Percentiles rank a stretch among this genome's conserved stretches.
These are phyloP conservation scores for Colistium nudipinnis DNA, from an alignment of 2,113 vertebrate species.

Conservation along the genomic window DNA sequence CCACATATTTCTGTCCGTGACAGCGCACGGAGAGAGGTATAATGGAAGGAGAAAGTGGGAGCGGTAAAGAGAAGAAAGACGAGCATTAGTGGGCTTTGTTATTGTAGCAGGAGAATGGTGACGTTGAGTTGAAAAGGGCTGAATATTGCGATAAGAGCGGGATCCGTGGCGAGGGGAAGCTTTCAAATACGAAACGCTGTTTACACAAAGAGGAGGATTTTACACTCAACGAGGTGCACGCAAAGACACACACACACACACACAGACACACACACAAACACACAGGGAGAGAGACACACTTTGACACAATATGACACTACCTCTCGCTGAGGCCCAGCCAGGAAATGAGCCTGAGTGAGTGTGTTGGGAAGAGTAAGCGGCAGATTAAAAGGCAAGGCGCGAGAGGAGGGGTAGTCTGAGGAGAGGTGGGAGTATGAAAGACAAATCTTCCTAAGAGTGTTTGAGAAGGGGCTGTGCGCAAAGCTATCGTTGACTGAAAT, in stretches of 20 bases:
- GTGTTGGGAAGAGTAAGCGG: constrained; percentile 56
- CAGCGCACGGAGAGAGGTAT: background rate
- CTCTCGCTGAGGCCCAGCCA: constrained; percentile 61
- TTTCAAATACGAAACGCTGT: constrained; percentile 65
- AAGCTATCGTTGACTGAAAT: constrained; percentile 75
- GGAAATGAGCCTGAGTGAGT: constrained; percentile 67
- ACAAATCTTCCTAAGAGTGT: constrained; percentile 78
- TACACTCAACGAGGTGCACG: constrained; percentile 55
- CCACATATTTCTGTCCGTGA: constrained; percentile 26
- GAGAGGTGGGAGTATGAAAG: constrained; percentile 80
- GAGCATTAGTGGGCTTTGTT: constrained; percentile 60
- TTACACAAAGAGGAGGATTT: constrained; percentile 73
- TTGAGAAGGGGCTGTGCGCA: constrained; percentile 70
- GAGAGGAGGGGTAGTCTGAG: constrained; percentile 73
- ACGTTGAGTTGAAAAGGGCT: constrained; percentile 63
- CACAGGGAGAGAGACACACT: too few species aligned
- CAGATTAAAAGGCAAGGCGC: constrained; percentile 73
- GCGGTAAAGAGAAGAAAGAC: constrained; percentile 50
- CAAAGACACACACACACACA: constrained; percentile 15
- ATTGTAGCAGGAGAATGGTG: constrained; percentile 55
- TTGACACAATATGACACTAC: constrained; percentile 50
- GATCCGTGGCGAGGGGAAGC: constrained; percentile 57
- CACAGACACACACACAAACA: background rate
- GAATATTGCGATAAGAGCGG: constrained; percentile 66
- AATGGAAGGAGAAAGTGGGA: constrained; percentile 56